Evolutionary conservation across 2,888 invertebrate genomes (phyloP), one percentile per base, ranked within the genome.

Genomic region (Drosophila testacea): DNA sequence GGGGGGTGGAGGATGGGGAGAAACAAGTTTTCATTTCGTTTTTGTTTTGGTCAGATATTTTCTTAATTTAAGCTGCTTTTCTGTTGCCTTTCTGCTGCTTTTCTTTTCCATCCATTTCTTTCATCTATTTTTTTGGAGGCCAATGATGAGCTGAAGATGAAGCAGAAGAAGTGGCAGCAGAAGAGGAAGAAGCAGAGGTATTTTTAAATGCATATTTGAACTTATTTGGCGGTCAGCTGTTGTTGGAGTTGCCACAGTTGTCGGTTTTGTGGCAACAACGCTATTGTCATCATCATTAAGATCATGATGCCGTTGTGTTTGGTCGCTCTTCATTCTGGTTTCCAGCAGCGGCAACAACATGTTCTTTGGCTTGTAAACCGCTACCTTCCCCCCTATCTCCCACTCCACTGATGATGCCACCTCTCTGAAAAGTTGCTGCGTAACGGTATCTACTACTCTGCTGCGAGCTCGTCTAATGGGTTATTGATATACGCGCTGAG

Each of bases 381-480:
- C 75, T 75, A 54, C 56, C 74, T 44, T 34, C 39, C 4, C 11
- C 48, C 32, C 22, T 16, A 50, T 32, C 38, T 6, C 32, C 7
- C 27, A 32, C 44, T 46, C 10, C 7, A 10, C 30, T 7, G 10
- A 4, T 7, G 13, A 27, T 4, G 13, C 7, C 57, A 28, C 6
- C 44, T 10, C 48, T 62, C 48, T 62, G 65, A 69, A 78, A 81
- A 79, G 75, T 82, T 75, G 83, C 89, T 89, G 89, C 89, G 84
- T 85, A 85, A 85, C 89, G 84, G 89, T 89, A 85, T 77, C 77
- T 77, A 74, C 88, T 82, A 79, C 76, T 78, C 51, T 10, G 22
- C 22, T 7, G 48, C 48, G 48, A 48, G 48, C 62, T 71, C 68
- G 73, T 77, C 65, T 79, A 76, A 80, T 85, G 85, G 83, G 77